These are phyloP conservation scores for Drepana falcataria DNA, from an alignment of 2,888 invertebrate species.

Conservation along the genomic window DNA sequence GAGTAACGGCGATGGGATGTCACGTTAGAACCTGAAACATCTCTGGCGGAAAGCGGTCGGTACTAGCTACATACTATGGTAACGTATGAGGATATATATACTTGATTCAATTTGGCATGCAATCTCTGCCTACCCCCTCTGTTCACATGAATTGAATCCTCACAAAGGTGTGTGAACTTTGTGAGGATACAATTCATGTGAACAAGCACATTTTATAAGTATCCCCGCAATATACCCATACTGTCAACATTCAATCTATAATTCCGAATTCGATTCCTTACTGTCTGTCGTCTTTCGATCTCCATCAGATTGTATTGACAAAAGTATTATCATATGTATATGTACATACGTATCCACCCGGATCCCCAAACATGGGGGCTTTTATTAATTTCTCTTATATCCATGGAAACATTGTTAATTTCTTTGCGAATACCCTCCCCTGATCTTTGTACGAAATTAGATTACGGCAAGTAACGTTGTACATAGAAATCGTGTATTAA, in stretches of 20 bases:
- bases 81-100: too few species aligned
- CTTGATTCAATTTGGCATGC: too few species aligned
- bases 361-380: conserved; percentile 33
- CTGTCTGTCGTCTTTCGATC: conserved; percentile 3
- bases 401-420: conserved; percentile 46
- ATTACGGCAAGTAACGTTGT: conserved; percentile 13
- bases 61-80: too few species aligned
- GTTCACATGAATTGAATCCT: too few species aligned
- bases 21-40: too few species aligned
- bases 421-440: conserved; percentile 33
- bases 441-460: conserved; percentile 31
- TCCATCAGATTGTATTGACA: conserved; percentile 3
- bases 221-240: too few species aligned
- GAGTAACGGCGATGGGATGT: too few species aligned
- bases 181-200: too few species aligned
- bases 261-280: conserved; percentile 2
- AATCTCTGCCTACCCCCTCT: too few species aligned
- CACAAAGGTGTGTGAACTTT: too few species aligned
- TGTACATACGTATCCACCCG: conserved; percentile 16
- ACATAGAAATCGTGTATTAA: not conserved
- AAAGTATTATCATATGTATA: conserved; percentile 11
- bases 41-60: too few species aligned
- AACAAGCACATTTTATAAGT: too few species aligned
- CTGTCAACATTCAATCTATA: conserved; percentile 5
- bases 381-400: conserved; percentile 51